Conservation (phyloP, 2,888 invertebrate species). For the Opisthograptis luteolata region DNA sequence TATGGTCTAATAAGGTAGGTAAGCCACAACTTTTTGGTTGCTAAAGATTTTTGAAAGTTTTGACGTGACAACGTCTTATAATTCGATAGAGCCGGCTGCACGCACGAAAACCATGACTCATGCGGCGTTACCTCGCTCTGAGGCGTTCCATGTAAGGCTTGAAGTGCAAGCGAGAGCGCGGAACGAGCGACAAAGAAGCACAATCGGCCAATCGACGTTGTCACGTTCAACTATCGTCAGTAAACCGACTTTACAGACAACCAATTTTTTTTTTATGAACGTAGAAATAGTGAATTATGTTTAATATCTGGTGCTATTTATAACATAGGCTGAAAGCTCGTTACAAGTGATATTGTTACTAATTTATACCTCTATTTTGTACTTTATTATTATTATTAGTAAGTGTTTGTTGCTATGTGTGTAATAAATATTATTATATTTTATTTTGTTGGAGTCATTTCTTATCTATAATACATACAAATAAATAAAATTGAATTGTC, state of each 20-base stretch:
- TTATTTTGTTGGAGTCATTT: slow-evolving; percentile 10
- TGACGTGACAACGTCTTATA: too few species aligned
- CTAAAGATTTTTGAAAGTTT: background rate
- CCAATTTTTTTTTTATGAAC: too few species aligned
- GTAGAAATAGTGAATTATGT: slow-evolving; percentile 1
- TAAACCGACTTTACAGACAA: too few species aligned
- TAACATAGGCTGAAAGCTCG: slow-evolving; percentile 35
- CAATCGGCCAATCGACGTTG: too few species aligned
- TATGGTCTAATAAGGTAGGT: background rate
- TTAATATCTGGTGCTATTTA: slow-evolving; percentile 41
- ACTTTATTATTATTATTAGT: slow-evolving; percentile 39
- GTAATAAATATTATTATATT: slow-evolving; percentile 62
- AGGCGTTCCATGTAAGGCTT: too few species aligned
- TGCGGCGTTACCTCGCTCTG: too few species aligned
- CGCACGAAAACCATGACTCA: too few species aligned
- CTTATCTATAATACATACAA: background rate
- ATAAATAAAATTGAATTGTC: too few species aligned
- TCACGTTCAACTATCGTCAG: too few species aligned
- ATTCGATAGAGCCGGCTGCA: too few species aligned
- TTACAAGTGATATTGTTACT: slow-evolving; percentile 49
- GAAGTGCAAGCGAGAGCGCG: too few species aligned
- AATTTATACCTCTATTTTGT: slow-evolving; percentile 44
- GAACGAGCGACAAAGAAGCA: too few species aligned
- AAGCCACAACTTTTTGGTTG: background rate
- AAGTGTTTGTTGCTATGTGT: slow-evolving; percentile 59